These are phyloP conservation scores for Pseudonaja textilis DNA, from an alignment of 2,113 vertebrate species.

Conservation along the genomic window DNA sequence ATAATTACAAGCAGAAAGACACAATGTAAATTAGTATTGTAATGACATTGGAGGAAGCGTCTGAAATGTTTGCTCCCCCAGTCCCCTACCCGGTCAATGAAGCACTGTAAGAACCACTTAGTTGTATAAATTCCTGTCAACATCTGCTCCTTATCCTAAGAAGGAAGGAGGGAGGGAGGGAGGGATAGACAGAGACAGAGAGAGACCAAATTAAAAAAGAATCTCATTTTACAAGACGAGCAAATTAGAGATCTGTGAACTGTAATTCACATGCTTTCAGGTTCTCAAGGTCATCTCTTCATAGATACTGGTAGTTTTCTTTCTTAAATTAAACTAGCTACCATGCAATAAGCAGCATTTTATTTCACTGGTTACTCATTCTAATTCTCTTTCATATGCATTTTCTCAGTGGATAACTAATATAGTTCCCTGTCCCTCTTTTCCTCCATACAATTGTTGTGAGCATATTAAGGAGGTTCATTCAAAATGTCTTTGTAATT, in stretches of 20 bases:
- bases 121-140: constrained; percentile 89
- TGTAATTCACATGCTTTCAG: not conserved
- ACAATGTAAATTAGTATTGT: not conserved
- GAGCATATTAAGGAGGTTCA: not conserved
- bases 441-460: not conserved
- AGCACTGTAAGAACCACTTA: constrained; percentile 95
- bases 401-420: not conserved
- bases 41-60: not conserved
- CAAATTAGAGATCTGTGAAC: not conserved
- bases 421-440: not conserved
- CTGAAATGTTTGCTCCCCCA: not conserved
- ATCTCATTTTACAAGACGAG: not conserved
- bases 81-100: constrained; percentile 86
- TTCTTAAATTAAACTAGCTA: not conserved
- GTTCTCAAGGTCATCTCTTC: not conserved
- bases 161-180: not conserved
- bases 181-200: not conserved
- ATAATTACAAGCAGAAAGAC: not conserved
- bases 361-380: not conserved
- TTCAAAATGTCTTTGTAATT: not conserved
- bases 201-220: constrained; percentile 12
- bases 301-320: not conserved
- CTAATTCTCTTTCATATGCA: not conserved
- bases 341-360: not conserved
- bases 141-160: constrained; percentile 93